These are phyloP conservation scores for Megalops atlanticus DNA, from an alignment of 2,113 vertebrate genomes.

Conservation along the genomic window DNA sequence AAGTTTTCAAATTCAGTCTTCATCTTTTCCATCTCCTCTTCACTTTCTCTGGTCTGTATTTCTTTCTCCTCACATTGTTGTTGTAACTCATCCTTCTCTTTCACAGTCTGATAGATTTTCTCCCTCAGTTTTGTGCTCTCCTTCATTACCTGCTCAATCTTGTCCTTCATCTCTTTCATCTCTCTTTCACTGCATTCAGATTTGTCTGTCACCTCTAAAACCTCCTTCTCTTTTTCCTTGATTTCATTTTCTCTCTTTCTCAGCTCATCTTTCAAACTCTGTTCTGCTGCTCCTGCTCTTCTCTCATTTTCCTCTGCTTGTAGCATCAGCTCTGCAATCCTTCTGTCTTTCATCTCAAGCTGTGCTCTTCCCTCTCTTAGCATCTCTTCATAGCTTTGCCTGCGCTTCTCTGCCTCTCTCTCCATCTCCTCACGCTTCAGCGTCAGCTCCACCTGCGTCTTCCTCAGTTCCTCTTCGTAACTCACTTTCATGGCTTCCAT, in stretches of 20 bases:
- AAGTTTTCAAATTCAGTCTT: slow-evolving; percentile 23
- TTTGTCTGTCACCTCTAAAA: background rate
- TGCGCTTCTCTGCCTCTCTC: slow-evolving; percentile 31
- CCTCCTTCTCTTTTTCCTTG: slow-evolving; percentile 16
- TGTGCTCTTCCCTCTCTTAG: background rate
- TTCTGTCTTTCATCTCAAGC: background rate
- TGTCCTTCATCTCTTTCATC: background rate
- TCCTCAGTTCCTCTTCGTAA: slow-evolving; percentile 40
- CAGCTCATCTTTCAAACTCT: slow-evolving; percentile 36
- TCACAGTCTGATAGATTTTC: background rate
- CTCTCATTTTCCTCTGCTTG: slow-evolving; percentile 22
- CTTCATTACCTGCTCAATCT: background rate
- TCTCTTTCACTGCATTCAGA: background rate
- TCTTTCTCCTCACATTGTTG: background rate
- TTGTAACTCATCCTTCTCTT: background rate
- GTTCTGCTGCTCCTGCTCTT: slow-evolving; percentile 36
- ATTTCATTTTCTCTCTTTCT: slow-evolving; percentile 31
- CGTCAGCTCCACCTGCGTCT: slow-evolving; percentile 38
- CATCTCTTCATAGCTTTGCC: slow-evolving; percentile 29
- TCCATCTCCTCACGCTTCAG: slow-evolving; percentile 30
- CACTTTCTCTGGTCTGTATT: background rate
- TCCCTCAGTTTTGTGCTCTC: background rate
- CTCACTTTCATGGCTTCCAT: slow-evolving; percentile 43
- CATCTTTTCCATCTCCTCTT: slow-evolving; percentile 26
- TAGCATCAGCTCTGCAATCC: background rate